phyloP scores from a whole-genome alignment of 2,113 vertebrate species.

The Notothenia rossii region DNA sequence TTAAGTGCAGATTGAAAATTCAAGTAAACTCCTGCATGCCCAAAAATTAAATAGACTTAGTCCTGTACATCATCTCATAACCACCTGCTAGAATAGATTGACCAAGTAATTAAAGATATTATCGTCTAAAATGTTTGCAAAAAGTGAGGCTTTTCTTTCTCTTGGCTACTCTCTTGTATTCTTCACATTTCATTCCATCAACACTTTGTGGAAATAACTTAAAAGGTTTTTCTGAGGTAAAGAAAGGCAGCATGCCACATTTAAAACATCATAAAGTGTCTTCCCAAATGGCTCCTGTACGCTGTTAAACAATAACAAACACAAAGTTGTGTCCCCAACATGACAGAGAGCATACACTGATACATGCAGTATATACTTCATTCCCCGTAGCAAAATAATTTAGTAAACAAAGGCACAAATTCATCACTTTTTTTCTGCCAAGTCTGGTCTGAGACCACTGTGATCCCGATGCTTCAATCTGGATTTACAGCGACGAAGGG shows the following conservation, averaged over 20 bases:
- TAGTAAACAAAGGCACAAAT: constrained; percentile 76
- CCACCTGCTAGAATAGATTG: constrained; percentile 16
- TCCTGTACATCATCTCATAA: constrained; percentile 44
- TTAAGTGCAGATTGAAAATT: constrained; percentile 50
- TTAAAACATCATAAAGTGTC: constrained; percentile 30
- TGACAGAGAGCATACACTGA: constrained; percentile 38
- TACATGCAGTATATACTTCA: constrained; percentile 48
- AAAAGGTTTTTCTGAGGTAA: constrained; percentile 49
- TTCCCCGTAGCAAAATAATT: constrained; percentile 19
- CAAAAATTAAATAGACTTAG: constrained; percentile 40
- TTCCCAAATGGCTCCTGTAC: constrained; percentile 6
- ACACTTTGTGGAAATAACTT: constrained; percentile 1
- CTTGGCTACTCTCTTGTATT: not conserved
- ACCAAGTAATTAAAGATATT: not conserved
- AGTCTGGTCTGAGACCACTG: constrained; percentile 55
- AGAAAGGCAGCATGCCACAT: constrained; percentile 62
- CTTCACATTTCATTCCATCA: constrained; percentile 23
- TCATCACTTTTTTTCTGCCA: constrained; percentile 34
- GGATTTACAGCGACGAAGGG: constrained; percentile 33
- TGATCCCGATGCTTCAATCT: constrained; percentile 22
- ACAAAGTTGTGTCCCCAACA: constrained; percentile 1
- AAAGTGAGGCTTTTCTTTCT: not conserved
- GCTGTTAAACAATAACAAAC: constrained; percentile 1
- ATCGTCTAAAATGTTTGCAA: too few relatives aligned
- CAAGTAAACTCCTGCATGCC: constrained; percentile 64